Conservation (phyloP, 2,113 vertebrate species). For the Clarias macrocephalus region DNA sequence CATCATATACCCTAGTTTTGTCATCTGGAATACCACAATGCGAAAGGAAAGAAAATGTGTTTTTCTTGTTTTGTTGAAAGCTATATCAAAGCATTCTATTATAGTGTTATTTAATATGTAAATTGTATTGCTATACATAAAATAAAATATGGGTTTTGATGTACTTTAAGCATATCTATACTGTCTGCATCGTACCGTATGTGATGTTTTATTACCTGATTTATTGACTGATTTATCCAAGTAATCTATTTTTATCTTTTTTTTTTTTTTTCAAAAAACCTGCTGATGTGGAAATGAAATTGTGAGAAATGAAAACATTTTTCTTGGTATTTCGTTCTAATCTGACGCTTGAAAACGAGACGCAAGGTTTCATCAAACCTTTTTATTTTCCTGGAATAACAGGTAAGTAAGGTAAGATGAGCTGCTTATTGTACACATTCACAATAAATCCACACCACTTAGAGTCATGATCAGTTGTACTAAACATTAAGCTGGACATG, state of each 20-base stretch:
- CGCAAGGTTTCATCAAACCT: not conserved
- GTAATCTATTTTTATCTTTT: not conserved
- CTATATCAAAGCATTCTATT: constrained; percentile 97
- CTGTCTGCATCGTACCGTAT: constrained; percentile 38
- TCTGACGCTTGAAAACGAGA: not conserved
- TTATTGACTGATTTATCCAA: no score
- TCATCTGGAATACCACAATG: constrained; percentile 75
- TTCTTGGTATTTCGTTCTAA: no score
- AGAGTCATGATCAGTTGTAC: not conserved
- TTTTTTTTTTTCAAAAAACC: not conserved
- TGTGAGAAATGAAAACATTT: not conserved
- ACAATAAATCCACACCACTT: not conserved
- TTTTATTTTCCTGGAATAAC: not conserved
- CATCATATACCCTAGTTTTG: constrained; percentile 72
- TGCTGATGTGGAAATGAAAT: not conserved
- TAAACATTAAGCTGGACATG: not conserved
- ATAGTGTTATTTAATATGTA: constrained; percentile 99
- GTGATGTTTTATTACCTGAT: not conserved
- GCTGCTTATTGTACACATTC: not conserved
- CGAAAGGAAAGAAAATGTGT: constrained; percentile 54
- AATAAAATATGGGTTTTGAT: constrained; percentile 99
- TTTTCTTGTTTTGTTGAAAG: constrained; percentile 76
- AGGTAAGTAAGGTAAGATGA: not conserved
- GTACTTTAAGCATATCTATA: constrained; percentile 75
- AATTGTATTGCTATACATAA: constrained; percentile 99